Percentiles rank a stretch among this genome's conserved stretches.
phyloP scores from a whole-genome alignment of 2,113 vertebrate genomes.

The Otocyon megalotis region DNA sequence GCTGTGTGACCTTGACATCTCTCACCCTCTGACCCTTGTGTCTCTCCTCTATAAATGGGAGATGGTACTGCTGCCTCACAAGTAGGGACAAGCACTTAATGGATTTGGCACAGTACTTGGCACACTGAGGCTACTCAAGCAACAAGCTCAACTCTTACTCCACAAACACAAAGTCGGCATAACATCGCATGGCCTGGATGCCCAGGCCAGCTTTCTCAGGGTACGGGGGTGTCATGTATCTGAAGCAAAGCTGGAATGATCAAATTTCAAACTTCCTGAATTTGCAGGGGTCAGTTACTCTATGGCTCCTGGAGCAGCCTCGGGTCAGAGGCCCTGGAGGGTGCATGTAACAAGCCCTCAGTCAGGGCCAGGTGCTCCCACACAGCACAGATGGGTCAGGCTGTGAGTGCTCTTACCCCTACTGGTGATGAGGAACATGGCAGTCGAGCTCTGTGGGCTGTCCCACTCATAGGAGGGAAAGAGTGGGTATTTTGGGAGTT shows the following conservation, averaged over 20 bases:
- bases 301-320: neutral
- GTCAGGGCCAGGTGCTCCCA: neutral
- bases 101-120: neutral
- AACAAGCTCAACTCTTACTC: neutral
- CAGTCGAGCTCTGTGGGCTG: neutral
- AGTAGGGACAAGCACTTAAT: neutral
- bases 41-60: neutral
- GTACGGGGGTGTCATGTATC: neutral
- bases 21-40: neutral
- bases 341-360: neutral
- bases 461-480: neutral
- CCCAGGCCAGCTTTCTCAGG: neutral
- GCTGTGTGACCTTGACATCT: neutral
- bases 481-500: neutral
- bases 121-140: neutral
- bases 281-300: slow-evolving; percentile 23
- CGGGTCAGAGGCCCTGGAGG: neutral
- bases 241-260: neutral
- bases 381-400: neutral
- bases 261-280: slow-evolving; percentile 21
- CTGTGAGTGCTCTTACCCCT: neutral
- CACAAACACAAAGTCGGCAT: neutral
- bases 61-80: neutral
- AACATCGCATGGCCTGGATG: neutral
- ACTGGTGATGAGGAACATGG: neutral